Conservation (phyloP, 1,140 invertebrate genomes). For the Procambarus clarkii region DNA sequence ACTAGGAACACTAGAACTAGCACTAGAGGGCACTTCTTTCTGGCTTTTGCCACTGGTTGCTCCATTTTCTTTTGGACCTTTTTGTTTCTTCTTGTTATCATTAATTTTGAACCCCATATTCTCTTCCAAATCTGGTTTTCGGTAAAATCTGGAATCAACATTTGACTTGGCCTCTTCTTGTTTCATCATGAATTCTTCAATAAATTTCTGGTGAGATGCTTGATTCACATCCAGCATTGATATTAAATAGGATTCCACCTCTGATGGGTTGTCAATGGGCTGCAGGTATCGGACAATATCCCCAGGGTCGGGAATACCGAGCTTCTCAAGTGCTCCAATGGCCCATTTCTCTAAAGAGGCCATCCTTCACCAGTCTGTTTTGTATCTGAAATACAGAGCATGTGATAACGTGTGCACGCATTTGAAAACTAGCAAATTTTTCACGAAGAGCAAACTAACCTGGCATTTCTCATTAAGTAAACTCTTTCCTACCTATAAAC, state of each 20-base stretch:
- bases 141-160: conserved; percentile 64
- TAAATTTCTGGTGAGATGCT: conserved; percentile 74
- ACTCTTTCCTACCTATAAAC: too few relatives aligned
- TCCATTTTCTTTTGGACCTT: conserved; percentile 63
- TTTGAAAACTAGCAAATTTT: too few relatives aligned
- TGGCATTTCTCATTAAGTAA: too few relatives aligned
- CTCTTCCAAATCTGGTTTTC: conserved; percentile 68
- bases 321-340: conserved; percentile 53
- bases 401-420: too few relatives aligned
- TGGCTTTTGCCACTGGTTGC: conserved; percentile 47
- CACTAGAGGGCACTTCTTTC: conserved; percentile 45
- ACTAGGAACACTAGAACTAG: not conserved
- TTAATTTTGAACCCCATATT: conserved; percentile 20
- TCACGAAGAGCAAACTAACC: too few relatives aligned
- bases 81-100: conserved; percentile 66
- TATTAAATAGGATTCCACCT: conserved; percentile 76
- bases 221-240: conserved; percentile 75
- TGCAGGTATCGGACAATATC: conserved; percentile 74
- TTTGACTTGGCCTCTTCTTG: conserved; percentile 59
- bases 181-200: conserved; percentile 74
- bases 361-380: conserved; percentile 8
- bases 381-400: not conserved
- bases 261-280: conserved; percentile 74
- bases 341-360: conserved; percentile 63
- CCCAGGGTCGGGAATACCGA: conserved; percentile 56